These are phyloP conservation scores for Neelides folsomi DNA, from an alignment of 2,888 invertebrate genomes.

Conservation along the genomic window DNA sequence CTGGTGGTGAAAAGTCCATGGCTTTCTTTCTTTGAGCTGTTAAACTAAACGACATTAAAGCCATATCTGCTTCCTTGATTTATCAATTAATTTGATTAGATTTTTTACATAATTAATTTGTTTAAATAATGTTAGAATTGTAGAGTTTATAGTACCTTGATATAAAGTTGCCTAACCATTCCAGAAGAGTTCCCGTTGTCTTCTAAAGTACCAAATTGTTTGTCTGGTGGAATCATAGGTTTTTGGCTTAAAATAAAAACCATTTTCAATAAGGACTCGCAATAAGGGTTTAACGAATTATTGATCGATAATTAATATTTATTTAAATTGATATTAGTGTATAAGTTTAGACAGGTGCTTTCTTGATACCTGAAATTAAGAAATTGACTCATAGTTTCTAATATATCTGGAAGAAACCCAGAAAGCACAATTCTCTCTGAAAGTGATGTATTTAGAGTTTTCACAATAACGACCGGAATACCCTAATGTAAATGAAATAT, in stretches of 20 bases:
- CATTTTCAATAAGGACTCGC: neutral
- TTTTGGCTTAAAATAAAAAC: neutral
- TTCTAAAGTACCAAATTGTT: constrained; percentile 19
- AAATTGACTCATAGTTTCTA: constrained; percentile 17
- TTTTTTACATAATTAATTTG: neutral
- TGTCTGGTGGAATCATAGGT: constrained; percentile 16
- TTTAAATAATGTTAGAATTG: neutral
- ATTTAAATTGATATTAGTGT: too few species aligned
- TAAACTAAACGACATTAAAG: constrained; percentile 27
- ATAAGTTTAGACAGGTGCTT: too few species aligned
- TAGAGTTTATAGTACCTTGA: constrained; percentile 15
- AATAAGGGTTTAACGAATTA: too few species aligned
- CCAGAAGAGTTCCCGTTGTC: constrained; percentile 26
- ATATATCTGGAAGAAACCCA: constrained; percentile 28
- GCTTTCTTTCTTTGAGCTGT: constrained; percentile 18
- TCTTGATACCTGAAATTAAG: constrained; percentile 27
- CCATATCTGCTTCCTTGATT: constrained; percentile 26
- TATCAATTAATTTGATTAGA: neutral
- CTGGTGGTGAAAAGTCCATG: constrained; percentile 30
- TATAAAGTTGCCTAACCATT: constrained; percentile 28
- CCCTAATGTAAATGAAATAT: constrained; percentile 17
- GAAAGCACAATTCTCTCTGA: neutral
- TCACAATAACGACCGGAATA: constrained; percentile 21
- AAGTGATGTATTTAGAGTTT: neutral
- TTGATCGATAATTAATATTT: too few species aligned